Evolutionary conservation across 92 coral and sea anemone genomes (phyloP), one percentile per base, ranked within the genome.

Genomic region (Palythoa grandis): DNA sequence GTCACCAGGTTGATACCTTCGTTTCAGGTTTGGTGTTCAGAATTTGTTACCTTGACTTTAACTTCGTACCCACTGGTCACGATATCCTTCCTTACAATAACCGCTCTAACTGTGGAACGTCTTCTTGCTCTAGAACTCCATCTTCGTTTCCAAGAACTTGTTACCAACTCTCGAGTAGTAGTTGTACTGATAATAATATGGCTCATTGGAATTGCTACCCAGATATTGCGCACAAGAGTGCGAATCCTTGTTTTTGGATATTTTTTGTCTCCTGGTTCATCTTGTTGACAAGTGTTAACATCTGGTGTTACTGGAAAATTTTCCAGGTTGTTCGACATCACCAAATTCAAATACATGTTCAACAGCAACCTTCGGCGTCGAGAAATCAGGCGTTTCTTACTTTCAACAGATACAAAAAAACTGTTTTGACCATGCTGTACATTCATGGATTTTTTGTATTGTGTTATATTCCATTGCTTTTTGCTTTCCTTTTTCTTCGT

Each of bases 151-250:
- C 56, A 16, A 73, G 24, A 47, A 16, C 20, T 73, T 19, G 78
- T 73, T n/a, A 73, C 52, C 12, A 70, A 70, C 48, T 11, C 75
- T 70, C 75, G 75, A 39, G 75, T 29, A 24, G 22, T 70, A 37
- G 1, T 70, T 15, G 47, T 70, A 16, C 43, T 70, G 16, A 35
- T 35, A 39, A 70, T 15, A 70, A 70, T 25, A 70, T 70, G 75
- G 75, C 75, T 70, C 5, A 16, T 11, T 4, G 75, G 75, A 70
- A 35, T 70, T 70, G 75, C 25, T 10, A 1, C 12, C 10, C 75
- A 24, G 19, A 70, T 70, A 70, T 11, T 70, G 75, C 75, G 75
- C 7, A 11, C 43, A 12, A 29, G 11, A 70, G 75, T 70, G 24
- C 19, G 12, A 35, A 29, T 6, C 6, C 5, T 23, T 35, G 19